phyloP scores from a whole-genome alignment of 1,140 invertebrate species.

The Trinorchestia longiramus region DNA sequence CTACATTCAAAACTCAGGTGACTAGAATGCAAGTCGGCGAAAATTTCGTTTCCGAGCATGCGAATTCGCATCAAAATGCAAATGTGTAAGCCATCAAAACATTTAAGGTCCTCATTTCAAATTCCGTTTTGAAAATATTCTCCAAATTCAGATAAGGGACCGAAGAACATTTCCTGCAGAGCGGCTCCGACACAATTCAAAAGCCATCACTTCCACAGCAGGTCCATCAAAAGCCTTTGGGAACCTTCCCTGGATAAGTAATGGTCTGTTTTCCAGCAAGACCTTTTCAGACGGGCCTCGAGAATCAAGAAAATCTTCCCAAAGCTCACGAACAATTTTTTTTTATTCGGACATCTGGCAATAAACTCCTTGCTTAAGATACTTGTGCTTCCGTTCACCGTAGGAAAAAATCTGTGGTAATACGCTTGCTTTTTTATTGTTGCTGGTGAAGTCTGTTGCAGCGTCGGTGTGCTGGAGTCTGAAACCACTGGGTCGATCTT shows the following conservation, averaged over 20 bases:
- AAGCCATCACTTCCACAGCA: neutral
- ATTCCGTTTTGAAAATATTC: neutral
- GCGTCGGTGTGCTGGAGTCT: neutral
- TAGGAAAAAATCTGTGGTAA: neutral
- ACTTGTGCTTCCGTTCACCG: neutral
- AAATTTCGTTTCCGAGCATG: neutral
- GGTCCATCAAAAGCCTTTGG: neutral
- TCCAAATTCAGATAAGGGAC: neutral
- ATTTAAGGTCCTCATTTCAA: neutral
- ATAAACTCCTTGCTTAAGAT: neutral
- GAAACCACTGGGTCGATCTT: neutral
- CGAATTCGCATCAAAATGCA: neutral
- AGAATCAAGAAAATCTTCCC: neutral
- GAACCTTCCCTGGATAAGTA: neutral
- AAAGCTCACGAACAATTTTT: neutral
- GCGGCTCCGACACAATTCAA: neutral
- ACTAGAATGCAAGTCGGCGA: neutral
- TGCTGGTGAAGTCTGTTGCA: neutral
- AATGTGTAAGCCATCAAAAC: constrained; percentile 1
- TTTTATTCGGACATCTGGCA: neutral
- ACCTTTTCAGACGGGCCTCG: neutral
- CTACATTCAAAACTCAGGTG: neutral
- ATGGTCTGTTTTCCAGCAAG: neutral
- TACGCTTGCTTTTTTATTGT: neutral
- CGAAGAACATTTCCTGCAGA: neutral